Conservation (phyloP, 2,113 vertebrate species). For the Agapornis roseicollis region DNA sequence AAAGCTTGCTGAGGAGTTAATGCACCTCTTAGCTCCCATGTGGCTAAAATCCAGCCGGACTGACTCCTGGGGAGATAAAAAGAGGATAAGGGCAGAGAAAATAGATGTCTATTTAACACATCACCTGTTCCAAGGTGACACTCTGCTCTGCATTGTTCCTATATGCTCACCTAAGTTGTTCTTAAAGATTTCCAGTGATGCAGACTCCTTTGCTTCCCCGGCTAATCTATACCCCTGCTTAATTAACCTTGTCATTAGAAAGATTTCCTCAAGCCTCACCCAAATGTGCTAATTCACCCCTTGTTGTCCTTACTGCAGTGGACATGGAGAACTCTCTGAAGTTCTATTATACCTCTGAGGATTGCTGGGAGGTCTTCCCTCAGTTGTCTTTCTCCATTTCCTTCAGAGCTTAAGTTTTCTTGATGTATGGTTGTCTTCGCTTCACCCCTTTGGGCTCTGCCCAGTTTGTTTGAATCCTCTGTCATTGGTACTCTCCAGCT, state of each 20-base stretch:
- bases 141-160: background rate
- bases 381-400: background rate
- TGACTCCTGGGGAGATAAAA: background rate
- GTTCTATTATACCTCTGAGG: background rate
- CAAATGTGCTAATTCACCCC: background rate
- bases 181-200: constrained; percentile 7
- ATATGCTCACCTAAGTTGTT: background rate
- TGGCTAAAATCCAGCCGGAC: background rate
- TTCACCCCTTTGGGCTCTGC: background rate
- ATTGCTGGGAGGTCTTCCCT: background rate
- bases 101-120: background rate
- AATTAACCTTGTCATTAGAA: constrained; percentile 1
- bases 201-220: background rate
- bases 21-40: background rate
- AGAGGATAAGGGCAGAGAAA: background rate
- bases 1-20: background rate
- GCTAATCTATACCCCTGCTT: background rate
- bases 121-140: background rate
- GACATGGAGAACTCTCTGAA: background rate
- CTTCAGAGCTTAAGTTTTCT: background rate
- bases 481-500: accelerated
- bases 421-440: accelerated
- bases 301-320: background rate
- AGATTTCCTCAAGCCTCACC: background rate
- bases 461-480: background rate